Evolutionary conservation across 2,797 vertebrate genomes (phyloP).

Genomic region (Otus scops): DNA sequence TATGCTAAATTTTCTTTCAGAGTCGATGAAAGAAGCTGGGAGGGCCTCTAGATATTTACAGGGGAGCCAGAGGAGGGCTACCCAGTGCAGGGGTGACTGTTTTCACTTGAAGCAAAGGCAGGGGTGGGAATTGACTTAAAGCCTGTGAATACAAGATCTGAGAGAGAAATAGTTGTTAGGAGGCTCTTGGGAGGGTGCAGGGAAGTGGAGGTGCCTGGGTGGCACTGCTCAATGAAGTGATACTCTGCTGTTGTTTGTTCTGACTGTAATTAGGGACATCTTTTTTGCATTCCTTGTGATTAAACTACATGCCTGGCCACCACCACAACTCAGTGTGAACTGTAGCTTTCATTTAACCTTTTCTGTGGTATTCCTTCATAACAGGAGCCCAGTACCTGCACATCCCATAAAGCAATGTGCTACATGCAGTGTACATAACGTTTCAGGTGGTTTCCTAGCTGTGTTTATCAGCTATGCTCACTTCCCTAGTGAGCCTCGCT

Average conservation of each 20-base stretch:
- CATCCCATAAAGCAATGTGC: neutral
- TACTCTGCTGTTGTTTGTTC: neutral
- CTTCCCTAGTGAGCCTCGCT: neutral
- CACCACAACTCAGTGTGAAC: neutral
- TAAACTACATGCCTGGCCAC: neutral
- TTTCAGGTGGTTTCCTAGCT: neutral
- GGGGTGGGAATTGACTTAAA: neutral
- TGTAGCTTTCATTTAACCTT: neutral
- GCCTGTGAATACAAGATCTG: neutral
- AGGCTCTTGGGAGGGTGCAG: neutral
- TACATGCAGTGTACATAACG: neutral
- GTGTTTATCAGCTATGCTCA: neutral
- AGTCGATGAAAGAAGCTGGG: neutral
- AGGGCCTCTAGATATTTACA: neutral
- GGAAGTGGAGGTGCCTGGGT: neutral
- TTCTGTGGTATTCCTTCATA: neutral
- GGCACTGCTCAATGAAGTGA: fast-evolving
- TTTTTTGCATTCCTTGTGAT: neutral
- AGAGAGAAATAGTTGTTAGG: neutral
- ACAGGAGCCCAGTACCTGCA: neutral
- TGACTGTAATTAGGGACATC: neutral
- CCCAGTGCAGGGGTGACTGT: neutral
- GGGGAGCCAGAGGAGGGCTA: neutral
- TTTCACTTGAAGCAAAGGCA: neutral
- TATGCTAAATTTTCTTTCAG: neutral